phyloP scores from a whole-genome alignment of 2,888 invertebrate genomes.

The Zygaena filipendulae region DNA sequence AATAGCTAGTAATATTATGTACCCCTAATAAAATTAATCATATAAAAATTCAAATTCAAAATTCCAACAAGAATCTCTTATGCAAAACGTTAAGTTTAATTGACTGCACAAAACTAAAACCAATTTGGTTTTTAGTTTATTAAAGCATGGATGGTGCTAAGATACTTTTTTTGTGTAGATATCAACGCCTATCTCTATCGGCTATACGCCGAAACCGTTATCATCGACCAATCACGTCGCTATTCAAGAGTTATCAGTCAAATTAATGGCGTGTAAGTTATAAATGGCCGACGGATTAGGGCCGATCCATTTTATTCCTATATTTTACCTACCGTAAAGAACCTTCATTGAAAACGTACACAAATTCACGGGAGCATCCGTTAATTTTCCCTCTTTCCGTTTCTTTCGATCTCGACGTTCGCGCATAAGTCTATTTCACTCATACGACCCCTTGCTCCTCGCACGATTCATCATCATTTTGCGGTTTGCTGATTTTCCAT shows the following conservation, averaged over 20 bases:
- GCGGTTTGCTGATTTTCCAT: constrained; percentile 65
- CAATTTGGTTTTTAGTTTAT: too few relatives aligned
- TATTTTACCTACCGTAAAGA: constrained; percentile 67
- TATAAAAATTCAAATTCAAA: too few relatives aligned
- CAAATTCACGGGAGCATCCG: constrained; percentile 63
- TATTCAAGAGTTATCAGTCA: constrained; percentile 61
- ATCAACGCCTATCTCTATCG: too few relatives aligned
- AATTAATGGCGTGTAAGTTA: constrained; percentile 69
- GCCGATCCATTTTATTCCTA: constrained; percentile 64
- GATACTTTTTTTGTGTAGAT: too few relatives aligned
- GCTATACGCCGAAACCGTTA: constrained; percentile 38
- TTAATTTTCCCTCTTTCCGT: constrained; percentile 50
- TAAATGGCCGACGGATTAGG: constrained; percentile 65
- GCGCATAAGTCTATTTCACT: constrained; percentile 30
- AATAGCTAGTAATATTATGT: too few relatives aligned
- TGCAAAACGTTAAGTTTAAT: too few relatives aligned
- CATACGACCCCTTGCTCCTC: constrained; percentile 46
- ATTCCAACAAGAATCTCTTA: too few relatives aligned
- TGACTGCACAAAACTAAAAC: too few relatives aligned
- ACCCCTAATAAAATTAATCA: too few relatives aligned
- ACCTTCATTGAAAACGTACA: constrained; percentile 67
- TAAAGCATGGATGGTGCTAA: too few relatives aligned
- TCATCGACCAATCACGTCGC: constrained; percentile 54
- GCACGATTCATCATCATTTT: constrained; percentile 68
- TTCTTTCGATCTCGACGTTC: constrained; percentile 29